phyloP scores from a whole-genome alignment of 2,888 invertebrate genomes.

The Scaptomyza caliginosa region DNA sequence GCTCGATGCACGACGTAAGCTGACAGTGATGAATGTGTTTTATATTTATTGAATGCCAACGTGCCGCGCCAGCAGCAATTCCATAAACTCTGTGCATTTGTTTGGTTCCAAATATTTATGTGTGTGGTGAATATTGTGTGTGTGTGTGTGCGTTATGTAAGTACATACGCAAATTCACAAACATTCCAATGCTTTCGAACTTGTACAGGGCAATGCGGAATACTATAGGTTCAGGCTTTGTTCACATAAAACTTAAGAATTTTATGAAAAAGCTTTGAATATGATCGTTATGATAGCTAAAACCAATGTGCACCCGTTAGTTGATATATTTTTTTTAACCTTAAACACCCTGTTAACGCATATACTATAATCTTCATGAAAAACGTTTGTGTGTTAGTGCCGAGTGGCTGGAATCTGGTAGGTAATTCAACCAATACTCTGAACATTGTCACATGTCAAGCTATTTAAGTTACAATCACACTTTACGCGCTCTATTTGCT shows the following conservation, averaged over 20 bases:
- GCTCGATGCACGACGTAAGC: constrained; percentile 31
- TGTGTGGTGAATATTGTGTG: constrained; percentile 2
- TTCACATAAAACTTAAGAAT: too few relatives aligned
- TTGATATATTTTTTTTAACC: not conserved
- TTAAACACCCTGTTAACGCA: constrained; percentile 1
- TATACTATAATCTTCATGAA: not conserved
- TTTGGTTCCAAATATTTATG: not conserved
- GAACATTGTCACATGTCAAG: not conserved
- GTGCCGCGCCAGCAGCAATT: constrained; percentile 2
- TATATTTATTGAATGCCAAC: constrained; percentile 59
- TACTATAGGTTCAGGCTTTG: not conserved
- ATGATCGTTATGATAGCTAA: too few relatives aligned
- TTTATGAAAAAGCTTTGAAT: too few relatives aligned
- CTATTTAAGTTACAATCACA: not conserved
- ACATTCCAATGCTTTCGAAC: not conserved
- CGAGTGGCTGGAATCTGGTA: not conserved
- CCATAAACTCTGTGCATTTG: constrained; percentile 10
- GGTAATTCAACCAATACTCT: constrained; percentile 8
- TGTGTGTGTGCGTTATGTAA: constrained; percentile 23
- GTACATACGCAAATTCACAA: constrained; percentile 20
- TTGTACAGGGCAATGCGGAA: not conserved
- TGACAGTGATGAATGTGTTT: constrained; percentile 74
- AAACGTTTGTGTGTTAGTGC: not conserved
- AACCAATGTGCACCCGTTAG: too few relatives aligned
- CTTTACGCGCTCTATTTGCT: not conserved